Evolutionary conservation across 2,888 invertebrate genomes (phyloP).

Genomic region (Brachyptera risi): DNA sequence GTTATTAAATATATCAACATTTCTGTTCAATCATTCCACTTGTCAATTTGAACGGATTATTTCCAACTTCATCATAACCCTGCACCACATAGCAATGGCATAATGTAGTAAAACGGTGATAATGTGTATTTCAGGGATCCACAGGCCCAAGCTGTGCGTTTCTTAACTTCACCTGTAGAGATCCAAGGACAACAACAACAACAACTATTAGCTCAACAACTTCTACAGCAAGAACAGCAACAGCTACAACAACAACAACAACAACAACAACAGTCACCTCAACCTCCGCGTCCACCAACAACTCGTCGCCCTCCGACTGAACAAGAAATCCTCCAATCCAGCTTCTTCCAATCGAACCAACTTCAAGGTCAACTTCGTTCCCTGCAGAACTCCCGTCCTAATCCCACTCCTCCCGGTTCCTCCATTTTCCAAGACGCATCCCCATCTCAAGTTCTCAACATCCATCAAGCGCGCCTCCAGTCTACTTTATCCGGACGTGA

Average conservation of each 20-base stretch:
- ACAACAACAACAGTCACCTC: neutral
- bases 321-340: slow-evolving; percentile 25
- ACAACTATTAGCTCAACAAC: too few relatives aligned
- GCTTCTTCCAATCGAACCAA: slow-evolving; percentile 18
- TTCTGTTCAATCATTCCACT: too few relatives aligned
- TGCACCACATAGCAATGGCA: too few relatives aligned
- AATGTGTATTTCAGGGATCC: neutral
- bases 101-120: too few relatives aligned
- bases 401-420: slow-evolving; percentile 15
- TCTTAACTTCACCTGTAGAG: neutral
- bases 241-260: slow-evolving; percentile 8
- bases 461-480: slow-evolving; percentile 29
- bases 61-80: too few relatives aligned
- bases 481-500: slow-evolving; percentile 28
- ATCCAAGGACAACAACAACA: too few relatives aligned
- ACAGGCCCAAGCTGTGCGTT: neutral
- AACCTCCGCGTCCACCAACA: neutral
- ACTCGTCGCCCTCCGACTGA: slow-evolving; percentile 11
- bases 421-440: neutral
- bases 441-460: slow-evolving; percentile 17
- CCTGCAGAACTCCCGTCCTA: neutral
- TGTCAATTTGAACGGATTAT: too few relatives aligned
- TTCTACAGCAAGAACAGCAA: neutral
- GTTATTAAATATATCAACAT: too few relatives aligned
- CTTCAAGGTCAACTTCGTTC: slow-evolving; percentile 22